Evolutionary conservation across 2,888 invertebrate genomes (phyloP), one percentile per base, ranked within the genome.

Genomic region (Stictocephala bisonia): DNA sequence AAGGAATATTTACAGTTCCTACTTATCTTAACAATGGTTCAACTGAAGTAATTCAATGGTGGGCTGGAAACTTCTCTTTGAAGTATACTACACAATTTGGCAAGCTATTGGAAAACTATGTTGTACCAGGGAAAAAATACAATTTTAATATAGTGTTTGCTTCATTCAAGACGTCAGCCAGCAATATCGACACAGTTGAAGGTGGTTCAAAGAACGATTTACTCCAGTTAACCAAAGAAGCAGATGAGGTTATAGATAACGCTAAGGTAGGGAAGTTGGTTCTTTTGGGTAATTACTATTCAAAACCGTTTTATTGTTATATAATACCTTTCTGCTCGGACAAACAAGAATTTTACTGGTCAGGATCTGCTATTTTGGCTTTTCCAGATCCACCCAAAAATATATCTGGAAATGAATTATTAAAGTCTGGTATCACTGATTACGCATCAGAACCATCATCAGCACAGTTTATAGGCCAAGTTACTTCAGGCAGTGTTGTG

Each of bases 61-160:
- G 35, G 67, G 48, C 27, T 53, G 78, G 76, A 29, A 71, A 73
- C 66, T 78, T 75, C 48, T 74, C 76, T 41, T 41, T 77, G 22
- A 69, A 74, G 20, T 69, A 76, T 29, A 60, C 66, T 24, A 64
- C 71, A 24, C 74, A 77, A 71, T 74, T 56, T 24, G 68, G 73
- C n/a, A 71, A 50, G 11, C 71, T 68, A 15, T 67, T 77, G 15
- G 68, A 73, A 31, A 22, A 44, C 11, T 74, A 75, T 13, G 64
- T 78, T 24, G 67, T 70, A 20, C 73, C 75, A 50, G 73, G 72
- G 22, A 76, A 74, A 53, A 74, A 73, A 1, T 77, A 77, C 41
- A 70, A 72, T 13, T 78, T 77, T 35, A 76, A 76, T 48, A 4
- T 60, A 35, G 70, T 73, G 6, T n/a, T 78, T 20, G 13, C 29